These are phyloP conservation scores for Antechinus stuartii DNA, from an alignment of 2,113 vertebrate species.

Conservation along the genomic window DNA sequence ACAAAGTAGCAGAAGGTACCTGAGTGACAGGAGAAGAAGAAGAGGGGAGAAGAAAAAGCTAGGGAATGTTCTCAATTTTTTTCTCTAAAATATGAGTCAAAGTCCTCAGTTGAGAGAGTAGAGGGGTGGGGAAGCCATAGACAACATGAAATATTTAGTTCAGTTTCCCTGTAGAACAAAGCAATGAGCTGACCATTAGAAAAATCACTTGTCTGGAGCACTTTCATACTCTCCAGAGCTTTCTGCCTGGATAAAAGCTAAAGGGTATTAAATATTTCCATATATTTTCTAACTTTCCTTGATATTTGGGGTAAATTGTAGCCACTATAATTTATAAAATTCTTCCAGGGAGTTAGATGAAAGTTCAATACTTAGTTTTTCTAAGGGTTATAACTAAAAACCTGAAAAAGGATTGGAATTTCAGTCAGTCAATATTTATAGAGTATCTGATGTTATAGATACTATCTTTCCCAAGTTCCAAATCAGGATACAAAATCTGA, in stretches of 20 bases:
- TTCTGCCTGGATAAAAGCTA: neutral
- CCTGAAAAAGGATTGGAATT: neutral
- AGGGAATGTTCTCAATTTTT: neutral
- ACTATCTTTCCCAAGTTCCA: neutral
- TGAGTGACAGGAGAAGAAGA: neutral
- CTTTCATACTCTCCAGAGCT: neutral
- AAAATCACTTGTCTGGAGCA: too few species aligned
- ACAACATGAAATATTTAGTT: neutral
- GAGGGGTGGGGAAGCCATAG: neutral
- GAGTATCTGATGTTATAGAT: neutral
- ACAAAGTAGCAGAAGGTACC: neutral
- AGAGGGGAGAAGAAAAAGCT: neutral
- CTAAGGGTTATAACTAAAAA: neutral
- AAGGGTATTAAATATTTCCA: neutral
- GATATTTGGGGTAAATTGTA: neutral
- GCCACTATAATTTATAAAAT: neutral
- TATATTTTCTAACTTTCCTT: neutral
- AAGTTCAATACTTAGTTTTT: neutral
- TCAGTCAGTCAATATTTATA: neutral
- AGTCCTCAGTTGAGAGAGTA: neutral
- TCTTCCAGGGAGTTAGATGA: neutral
- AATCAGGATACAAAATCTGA: neutral
- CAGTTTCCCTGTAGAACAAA: fast-evolving
- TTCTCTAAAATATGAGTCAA: neutral
- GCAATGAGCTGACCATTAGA: neutral